Evolutionary conservation across 2,888 invertebrate genomes (phyloP), one percentile per base, ranked within the genome.

Genomic region (Cataglyphis albicans): DNA sequence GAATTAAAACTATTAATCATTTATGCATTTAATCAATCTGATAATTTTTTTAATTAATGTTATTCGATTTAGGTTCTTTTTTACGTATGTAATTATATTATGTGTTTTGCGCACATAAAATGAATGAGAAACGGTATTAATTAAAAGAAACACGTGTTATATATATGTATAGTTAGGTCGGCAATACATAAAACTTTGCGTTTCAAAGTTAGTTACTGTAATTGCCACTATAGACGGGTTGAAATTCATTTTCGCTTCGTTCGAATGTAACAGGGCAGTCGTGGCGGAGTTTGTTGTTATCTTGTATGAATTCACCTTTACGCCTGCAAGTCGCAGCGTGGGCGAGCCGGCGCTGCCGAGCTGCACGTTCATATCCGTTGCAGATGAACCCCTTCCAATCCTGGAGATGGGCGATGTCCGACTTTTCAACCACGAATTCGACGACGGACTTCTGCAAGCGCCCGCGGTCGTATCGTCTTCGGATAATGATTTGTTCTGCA

Each of bases 331-430:
- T 89, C 95, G 95, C 91, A 95, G 93, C 90, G 95, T 95, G 81
- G 95, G 95, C 88, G 95, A 94, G 91, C 95, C 95, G 85, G 95
- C 93, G 90, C 94, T 95, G 89, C 95, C 95, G 87, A 96, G 92
- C 91, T 95, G 95, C 81, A 95, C 95, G 93, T 96, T 96, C 95
- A 95, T 96, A 92, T 95, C 95, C 92, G 93, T 90, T 90, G 93
- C 90, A 90, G 94, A 92, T 89, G 93, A 91, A 89, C 92, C 93
- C 93, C 92, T 93, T 92, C 92, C 93, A 90, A 88, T 89, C 89
- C 92, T 92, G 87, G 91, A 92, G 90, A 92, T 91, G 87, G 92
- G 95, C 90, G 92, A 92, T 83, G 89, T 93, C 89, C 88, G 92
- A 92, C 92, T 94, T 91, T 93, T 94, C 89, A 91, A 90, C 93